A percentile compares a stretch with the other conserved stretches of the same genome.
Conservation (phyloP, 2,113 vertebrate genomes). For the Coreoperca whiteheadi region DNA sequence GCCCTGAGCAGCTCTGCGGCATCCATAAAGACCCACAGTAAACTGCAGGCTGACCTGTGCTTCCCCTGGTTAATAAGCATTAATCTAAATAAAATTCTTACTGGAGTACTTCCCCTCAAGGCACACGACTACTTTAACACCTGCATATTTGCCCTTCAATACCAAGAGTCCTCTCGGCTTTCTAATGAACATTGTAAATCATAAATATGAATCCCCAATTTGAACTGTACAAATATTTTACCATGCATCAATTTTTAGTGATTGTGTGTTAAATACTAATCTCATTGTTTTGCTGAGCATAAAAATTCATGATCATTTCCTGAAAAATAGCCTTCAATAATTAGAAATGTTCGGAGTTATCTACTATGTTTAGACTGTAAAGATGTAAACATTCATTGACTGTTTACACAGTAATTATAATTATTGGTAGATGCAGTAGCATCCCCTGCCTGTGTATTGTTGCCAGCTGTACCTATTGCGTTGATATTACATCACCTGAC, state of each 20-base stretch:
- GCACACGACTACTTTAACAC: conserved; percentile 6
- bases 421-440: conserved; percentile 12
- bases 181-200: neutral
- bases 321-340: neutral
- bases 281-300: neutral
- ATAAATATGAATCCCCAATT: neutral
- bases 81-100: conserved; percentile 33
- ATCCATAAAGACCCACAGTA: conserved; percentile 21
- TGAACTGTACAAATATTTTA: conserved; percentile 16
- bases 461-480: conserved; percentile 41
- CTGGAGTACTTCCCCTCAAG: neutral
- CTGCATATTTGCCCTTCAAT: conserved; percentile 19
- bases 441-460: conserved; percentile 14
- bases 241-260: neutral
- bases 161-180: neutral
- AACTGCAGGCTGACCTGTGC: conserved; percentile 27
- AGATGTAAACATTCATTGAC: conserved; percentile 11
- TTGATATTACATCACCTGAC: conserved; percentile 56
- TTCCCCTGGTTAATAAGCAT: conserved; percentile 21
- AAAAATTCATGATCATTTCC: neutral
- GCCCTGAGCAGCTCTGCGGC: conserved; percentile 32
- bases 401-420: conserved; percentile 17
- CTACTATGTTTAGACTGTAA: neutral
- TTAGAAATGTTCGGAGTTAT: neutral
- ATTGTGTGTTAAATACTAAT: neutral